Percentiles rank a stretch among this genome's conserved stretches.
These are phyloP conservation scores for Parelbella ahira DNA, from an alignment of 2,888 invertebrate genomes.

Conservation along the genomic window DNA sequence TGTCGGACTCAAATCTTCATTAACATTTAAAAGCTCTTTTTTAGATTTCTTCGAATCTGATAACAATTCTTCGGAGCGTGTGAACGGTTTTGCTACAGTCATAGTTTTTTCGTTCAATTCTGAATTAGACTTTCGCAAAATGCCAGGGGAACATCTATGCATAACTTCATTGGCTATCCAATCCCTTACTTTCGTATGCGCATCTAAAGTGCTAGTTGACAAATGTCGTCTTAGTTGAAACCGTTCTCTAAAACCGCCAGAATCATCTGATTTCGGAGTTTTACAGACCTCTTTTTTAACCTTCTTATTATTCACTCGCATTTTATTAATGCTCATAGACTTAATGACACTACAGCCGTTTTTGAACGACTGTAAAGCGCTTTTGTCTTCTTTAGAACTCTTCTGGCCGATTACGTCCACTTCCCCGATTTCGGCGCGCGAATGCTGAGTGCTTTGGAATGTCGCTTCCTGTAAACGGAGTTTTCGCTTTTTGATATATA, in stretches of 20 bases:
- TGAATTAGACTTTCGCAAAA: conserved; percentile 77
- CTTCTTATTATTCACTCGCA: conserved; percentile 73
- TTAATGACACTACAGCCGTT: conserved; percentile 81
- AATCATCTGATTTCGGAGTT: conserved; percentile 78
- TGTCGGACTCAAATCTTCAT: conserved; percentile 39
- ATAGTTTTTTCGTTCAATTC: conserved; percentile 55
- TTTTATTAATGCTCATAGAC: conserved; percentile 76
- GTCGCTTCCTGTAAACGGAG: conserved; percentile 73
- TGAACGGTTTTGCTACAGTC: conserved; percentile 53
- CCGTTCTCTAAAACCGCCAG: conserved; percentile 79
- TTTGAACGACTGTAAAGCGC: conserved; percentile 65
- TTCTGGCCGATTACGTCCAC: conserved; percentile 73
- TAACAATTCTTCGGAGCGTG: conserved; percentile 69
- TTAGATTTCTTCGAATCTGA: conserved; percentile 53
- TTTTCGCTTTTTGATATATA: conserved; percentile 84
- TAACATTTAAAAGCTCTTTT: conserved; percentile 42
- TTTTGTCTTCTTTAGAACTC: conserved; percentile 66
- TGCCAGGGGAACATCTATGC: conserved; percentile 85
- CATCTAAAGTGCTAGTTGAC: conserved; percentile 90
- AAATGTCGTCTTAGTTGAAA: conserved; percentile 86
- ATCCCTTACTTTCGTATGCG: conserved; percentile 91
- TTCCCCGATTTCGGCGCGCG: conserved; percentile 75
- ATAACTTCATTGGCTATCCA: conserved; percentile 92
- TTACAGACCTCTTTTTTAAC: conserved; percentile 77
- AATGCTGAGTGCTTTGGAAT: conserved; percentile 63